These are phyloP conservation scores for Butorides virescens DNA, from an alignment of 2,113 vertebrate species.

Conservation along the genomic window DNA sequence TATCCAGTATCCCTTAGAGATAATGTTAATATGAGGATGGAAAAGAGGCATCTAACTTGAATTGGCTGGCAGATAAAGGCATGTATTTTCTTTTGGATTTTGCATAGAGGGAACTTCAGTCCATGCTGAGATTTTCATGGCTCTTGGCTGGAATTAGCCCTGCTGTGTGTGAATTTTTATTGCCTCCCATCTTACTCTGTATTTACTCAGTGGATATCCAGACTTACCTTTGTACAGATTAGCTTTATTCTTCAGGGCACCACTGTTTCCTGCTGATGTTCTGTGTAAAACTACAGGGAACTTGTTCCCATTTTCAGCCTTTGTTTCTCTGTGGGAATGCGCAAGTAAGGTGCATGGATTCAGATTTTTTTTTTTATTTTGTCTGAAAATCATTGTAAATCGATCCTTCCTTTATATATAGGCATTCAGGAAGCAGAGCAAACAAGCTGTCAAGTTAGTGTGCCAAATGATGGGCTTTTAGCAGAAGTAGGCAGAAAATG, in stretches of 20 bases:
- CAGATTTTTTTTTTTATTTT: background rate
- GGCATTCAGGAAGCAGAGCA: background rate
- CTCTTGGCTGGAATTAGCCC: background rate
- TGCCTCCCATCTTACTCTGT: background rate
- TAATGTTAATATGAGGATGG: background rate
- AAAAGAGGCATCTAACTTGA: background rate
- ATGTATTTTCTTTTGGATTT: background rate
- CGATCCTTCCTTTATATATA: background rate
- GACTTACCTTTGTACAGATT: background rate
- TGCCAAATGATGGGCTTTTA: background rate
- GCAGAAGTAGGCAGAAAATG: background rate
- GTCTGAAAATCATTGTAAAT: background rate
- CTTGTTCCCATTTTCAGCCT: background rate
- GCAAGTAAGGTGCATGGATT: background rate
- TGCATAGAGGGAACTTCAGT: background rate
- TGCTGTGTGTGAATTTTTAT: background rate
- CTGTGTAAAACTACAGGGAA: background rate
- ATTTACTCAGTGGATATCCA: background rate
- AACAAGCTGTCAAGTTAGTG: background rate
- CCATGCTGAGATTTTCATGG: background rate
- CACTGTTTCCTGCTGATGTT: background rate
- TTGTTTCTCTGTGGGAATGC: background rate
- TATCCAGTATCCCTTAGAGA: background rate
- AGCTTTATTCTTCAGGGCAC: background rate
- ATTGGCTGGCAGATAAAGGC: background rate